Evolutionary conservation across 2,797 vertebrate species (phyloP).

Genomic region (Anguilla pacifica): DNA sequence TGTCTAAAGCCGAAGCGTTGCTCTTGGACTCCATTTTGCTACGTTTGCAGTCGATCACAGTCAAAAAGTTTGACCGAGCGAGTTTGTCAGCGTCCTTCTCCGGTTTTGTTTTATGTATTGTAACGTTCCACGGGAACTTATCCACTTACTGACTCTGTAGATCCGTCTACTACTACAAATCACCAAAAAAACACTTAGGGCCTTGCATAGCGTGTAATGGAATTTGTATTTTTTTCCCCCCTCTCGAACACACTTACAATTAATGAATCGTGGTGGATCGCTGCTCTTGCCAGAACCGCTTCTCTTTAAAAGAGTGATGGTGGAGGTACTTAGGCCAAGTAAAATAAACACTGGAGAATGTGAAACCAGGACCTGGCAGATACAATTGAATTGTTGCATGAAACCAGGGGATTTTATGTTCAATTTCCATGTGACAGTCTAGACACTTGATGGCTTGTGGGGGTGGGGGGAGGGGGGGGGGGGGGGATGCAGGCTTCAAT

Average conservation of each 20-base stretch:
- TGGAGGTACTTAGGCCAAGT: slow-evolving; percentile 67
- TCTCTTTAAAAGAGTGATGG: slow-evolving; percentile 65
- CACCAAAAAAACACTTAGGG: neutral
- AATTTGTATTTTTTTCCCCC: slow-evolving; percentile 29
- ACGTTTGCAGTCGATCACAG: neutral
- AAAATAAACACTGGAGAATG: slow-evolving; percentile 75
- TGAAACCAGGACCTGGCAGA: slow-evolving; percentile 69
- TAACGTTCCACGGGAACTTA: neutral
- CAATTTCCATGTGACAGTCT: slow-evolving; percentile 69
- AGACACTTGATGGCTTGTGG: slow-evolving; percentile 53
- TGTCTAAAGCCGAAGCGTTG: neutral
- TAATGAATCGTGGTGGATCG: slow-evolving; percentile 60
- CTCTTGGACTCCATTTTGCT: neutral
- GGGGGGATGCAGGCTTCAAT: slow-evolving; percentile 48
- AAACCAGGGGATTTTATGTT: slow-evolving; percentile 39
- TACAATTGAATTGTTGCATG: slow-evolving; percentile 57
- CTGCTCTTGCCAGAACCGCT: slow-evolving; percentile 43
- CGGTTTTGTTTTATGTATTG: neutral
- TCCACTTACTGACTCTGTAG: neutral
- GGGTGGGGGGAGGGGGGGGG: slow-evolving; percentile 62
- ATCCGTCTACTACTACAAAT: neutral
- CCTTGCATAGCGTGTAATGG: neutral
- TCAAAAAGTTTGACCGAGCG: neutral
- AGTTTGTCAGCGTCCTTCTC: neutral
- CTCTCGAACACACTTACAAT: slow-evolving; percentile 55